phyloP scores from a whole-genome alignment of 2,888 invertebrate species.

The Chaetoderma sp. region DNA sequence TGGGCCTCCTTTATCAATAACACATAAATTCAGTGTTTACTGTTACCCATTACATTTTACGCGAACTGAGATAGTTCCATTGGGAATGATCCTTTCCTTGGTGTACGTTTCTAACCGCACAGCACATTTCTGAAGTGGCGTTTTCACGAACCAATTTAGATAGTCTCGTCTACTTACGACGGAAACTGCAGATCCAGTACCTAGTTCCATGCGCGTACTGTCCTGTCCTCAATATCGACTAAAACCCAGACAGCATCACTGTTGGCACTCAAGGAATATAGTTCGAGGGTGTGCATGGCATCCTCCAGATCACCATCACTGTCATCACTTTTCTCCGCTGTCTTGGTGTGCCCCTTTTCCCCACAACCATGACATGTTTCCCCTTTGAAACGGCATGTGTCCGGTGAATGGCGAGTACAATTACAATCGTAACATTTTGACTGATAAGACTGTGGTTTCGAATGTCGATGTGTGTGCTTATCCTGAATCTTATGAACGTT shows the following conservation, averaged over 20 bases:
- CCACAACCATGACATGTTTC: constrained; percentile 10
- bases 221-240: constrained; percentile 20
- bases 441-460: too few species aligned
- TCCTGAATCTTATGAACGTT: too few species aligned
- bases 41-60: constrained; percentile 5
- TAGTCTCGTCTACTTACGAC: background rate
- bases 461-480: too few species aligned
- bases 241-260: background rate
- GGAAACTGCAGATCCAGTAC: constrained; percentile 9
- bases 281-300: background rate
- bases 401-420: constrained; percentile 8
- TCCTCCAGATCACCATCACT: background rate
- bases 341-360: constrained; percentile 8
- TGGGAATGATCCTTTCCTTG: background rate
- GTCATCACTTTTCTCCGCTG: constrained; percentile 5
- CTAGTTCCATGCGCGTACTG: constrained; percentile 32
- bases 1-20: constrained; percentile 26
- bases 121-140: background rate
- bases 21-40: constrained; percentile 18
- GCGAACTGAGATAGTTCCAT: too few species aligned
- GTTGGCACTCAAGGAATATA: background rate
- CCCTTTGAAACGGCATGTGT: constrained; percentile 13
- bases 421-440: too few species aligned
- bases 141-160: background rate
- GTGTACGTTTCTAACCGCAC: constrained; percentile 1